Percentiles rank a stretch among this genome's conserved stretches.
Conservation (phyloP, 92 coral and sea anemone species). For the Palythoa grandiflora region DNA sequence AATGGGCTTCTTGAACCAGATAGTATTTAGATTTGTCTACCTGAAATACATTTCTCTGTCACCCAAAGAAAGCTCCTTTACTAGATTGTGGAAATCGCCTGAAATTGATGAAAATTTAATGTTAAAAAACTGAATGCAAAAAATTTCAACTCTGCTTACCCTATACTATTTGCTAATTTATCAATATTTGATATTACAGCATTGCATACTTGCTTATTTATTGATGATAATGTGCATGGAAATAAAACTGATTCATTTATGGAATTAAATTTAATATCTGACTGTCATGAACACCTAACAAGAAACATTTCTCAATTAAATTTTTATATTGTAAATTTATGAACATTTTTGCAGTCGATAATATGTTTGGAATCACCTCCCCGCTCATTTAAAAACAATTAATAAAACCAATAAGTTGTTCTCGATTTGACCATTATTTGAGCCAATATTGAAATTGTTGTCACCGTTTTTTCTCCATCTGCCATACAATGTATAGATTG, state of each 20-base stretch:
- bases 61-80: slow-evolving; percentile 57
- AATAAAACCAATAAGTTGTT: background rate
- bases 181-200: background rate
- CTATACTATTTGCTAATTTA: background rate
- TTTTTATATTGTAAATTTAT: no score
- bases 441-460: background rate
- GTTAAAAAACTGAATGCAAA: background rate
- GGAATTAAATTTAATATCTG: background rate
- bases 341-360: background rate
- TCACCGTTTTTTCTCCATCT: background rate
- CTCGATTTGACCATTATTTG: background rate
- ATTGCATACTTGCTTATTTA: background rate
- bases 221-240: background rate
- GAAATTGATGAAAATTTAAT: background rate
- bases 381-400: background rate
- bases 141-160: background rate
- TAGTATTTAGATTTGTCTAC: slow-evolving; percentile 25
- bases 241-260: background rate
- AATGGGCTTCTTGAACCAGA: background rate
- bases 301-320: background rate
- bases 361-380: background rate
- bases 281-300: background rate
- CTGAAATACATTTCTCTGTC: slow-evolving; percentile 68
- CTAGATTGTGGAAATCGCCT: slow-evolving; percentile 67
- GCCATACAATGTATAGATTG: background rate